phyloP scores from a whole-genome alignment of 2,113 vertebrate species.

The Aspiorhynchus laticeps region DNA sequence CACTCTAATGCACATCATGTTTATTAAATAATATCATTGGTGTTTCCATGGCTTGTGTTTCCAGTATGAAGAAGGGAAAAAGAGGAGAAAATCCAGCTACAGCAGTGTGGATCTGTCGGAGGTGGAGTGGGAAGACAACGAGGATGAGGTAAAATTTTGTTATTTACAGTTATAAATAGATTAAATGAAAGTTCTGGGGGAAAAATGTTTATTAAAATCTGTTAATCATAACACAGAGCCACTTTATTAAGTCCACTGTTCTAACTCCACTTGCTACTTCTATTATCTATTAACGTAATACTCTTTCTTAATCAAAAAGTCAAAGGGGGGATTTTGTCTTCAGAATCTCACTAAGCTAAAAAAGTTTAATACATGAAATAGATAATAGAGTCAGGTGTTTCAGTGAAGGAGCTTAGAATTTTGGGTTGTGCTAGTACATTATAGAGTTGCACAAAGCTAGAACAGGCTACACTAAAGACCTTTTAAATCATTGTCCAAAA shows the following conservation, averaged over 20 bases:
- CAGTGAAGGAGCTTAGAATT: background rate
- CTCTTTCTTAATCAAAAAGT: background rate
- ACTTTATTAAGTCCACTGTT: background rate
- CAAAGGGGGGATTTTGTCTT: background rate
- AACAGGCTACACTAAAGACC: background rate
- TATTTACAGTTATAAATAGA: background rate
- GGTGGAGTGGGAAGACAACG: conserved; percentile 97
- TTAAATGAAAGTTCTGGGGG: background rate
- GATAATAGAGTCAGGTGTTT: background rate
- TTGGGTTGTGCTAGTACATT: background rate
- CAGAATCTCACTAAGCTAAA: background rate
- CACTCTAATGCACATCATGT: background rate
- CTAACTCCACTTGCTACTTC: background rate
- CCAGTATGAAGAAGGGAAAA: conserved; percentile 95
- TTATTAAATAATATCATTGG: background rate
- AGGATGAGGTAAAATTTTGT: conserved; percentile 81
- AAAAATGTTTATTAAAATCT: background rate
- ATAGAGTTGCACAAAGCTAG: background rate
- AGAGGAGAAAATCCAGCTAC: conserved; percentile 92
- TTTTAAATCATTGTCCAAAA: background rate
- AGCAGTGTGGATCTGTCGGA: conserved; percentile 97
- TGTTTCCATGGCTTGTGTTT: conserved; percentile 41
- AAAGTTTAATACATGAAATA: background rate
- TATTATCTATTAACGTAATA: background rate
- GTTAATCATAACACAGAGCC: background rate